These are phyloP conservation scores for Oryzias celebensis DNA, from an alignment of 2,113 vertebrate species.

Conservation along the genomic window DNA sequence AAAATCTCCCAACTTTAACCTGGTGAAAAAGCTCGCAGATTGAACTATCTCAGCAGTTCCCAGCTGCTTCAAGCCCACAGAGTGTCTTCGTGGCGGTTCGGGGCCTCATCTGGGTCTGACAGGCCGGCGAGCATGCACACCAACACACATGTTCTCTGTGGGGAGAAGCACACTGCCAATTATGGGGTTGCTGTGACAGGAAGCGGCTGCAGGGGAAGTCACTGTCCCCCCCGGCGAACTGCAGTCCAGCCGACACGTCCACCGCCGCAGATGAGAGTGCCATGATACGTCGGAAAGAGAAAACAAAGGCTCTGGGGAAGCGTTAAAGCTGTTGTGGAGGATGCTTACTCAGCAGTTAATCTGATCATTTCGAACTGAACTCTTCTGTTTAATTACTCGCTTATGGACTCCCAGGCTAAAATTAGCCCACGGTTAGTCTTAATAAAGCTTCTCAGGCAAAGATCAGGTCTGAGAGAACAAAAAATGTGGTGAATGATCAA, in stretches of 20 bases:
- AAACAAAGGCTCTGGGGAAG: constrained; percentile 40
- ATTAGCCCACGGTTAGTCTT: constrained; percentile 27
- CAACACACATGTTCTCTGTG: constrained; percentile 35
- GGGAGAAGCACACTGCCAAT: constrained; percentile 66
- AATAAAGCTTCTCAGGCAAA: constrained; percentile 14
- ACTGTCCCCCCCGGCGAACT: constrained; percentile 55
- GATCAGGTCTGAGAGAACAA: not conserved
- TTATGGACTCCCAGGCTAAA: constrained; percentile 42
- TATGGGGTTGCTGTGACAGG: constrained; percentile 62
- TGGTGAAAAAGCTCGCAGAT: constrained; percentile 56
- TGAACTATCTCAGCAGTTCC: constrained; percentile 69
- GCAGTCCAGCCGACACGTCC: constrained; percentile 34
- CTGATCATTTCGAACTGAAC: constrained; percentile 49
- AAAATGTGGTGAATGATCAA: too few species aligned
- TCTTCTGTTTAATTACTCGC: constrained; percentile 39
- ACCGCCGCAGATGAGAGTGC: constrained; percentile 38
- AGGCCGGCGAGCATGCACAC: constrained; percentile 11
- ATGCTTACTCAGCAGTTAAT: constrained; percentile 51
- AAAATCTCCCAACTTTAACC: constrained; percentile 62
- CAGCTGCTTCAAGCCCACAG: constrained; percentile 60
- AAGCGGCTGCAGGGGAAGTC: constrained; percentile 56
- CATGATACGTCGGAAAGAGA: constrained; percentile 26
- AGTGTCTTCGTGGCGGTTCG: constrained; percentile 62
- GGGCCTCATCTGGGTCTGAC: constrained; percentile 50
- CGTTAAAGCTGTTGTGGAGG: constrained; percentile 40